Evolutionary conservation across 2,797 vertebrate species (phyloP).

Genomic region (Oophaga sylvatica): DNA sequence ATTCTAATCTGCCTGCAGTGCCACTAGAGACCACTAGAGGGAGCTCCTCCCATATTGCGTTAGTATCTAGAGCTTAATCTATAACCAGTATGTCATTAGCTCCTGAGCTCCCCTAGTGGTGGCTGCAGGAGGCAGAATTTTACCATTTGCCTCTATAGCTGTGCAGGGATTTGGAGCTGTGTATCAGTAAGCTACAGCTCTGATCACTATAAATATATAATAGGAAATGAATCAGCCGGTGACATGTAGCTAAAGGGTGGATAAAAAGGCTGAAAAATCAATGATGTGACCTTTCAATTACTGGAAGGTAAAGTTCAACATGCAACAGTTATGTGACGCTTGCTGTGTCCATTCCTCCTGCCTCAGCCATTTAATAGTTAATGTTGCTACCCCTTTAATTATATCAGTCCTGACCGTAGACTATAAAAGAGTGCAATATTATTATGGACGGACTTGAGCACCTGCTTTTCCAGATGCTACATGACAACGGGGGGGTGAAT

Average conservation of each 20-base stretch:
- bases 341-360: background rate
- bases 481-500: constrained; percentile 3
- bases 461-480: constrained; percentile 34
- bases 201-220: too few species aligned
- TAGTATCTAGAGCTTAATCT: background rate
- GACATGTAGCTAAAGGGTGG: background rate
- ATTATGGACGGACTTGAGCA: constrained; percentile 3
- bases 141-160: too few species aligned
- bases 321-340: background rate
- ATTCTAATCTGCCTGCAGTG: too few species aligned
- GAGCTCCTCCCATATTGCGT: background rate
- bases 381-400: background rate
- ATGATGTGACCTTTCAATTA: background rate
- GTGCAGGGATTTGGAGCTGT: background rate
- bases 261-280: background rate
- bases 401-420: background rate
- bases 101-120: background rate
- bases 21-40: background rate
- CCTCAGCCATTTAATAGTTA: background rate
- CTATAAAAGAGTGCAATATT: background rate
- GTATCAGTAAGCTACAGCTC: background rate
- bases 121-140: background rate
- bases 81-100: background rate
- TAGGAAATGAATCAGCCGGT: background rate
- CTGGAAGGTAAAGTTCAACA: background rate